Percentiles rank a stretch among this genome's conserved stretches.
Evolutionary conservation across 1,140 invertebrate species (phyloP).

Genomic region (Harlomillsia oculata): DNA sequence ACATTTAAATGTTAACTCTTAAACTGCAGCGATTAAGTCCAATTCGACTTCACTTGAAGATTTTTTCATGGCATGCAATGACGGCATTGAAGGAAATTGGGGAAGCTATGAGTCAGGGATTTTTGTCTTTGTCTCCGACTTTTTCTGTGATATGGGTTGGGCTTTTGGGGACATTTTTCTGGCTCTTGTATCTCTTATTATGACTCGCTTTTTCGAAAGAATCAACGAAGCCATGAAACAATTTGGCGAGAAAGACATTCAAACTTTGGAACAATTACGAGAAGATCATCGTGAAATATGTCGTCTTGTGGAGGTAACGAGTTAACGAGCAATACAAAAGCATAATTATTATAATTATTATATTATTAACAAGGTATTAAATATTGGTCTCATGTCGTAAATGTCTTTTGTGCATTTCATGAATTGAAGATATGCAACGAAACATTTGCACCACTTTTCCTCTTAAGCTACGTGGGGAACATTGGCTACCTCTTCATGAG

Average conservation of each 20-base stretch:
- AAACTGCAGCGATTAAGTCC: neutral
- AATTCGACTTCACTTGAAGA: neutral
- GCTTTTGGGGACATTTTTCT: constrained; percentile 17
- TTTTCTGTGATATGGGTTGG: constrained; percentile 24
- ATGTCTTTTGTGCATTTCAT: neutral
- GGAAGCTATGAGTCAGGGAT: neutral
- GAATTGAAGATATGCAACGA: constrained; percentile 14
- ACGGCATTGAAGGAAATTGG: neutral
- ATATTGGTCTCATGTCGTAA: neutral
- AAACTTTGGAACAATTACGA: constrained; percentile 12
- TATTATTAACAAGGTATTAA: neutral
- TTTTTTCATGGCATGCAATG: constrained; percentile 5
- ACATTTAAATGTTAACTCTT: neutral
- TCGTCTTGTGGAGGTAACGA: constrained; percentile 17
- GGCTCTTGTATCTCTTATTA: constrained; percentile 11
- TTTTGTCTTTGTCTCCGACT: constrained; percentile 1
- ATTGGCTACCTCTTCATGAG: constrained; percentile 17
- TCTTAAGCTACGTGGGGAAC: constrained; percentile 19
- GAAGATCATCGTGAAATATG: constrained; percentile 16
- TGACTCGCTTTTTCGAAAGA: constrained; percentile 10
- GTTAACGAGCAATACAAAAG: neutral
- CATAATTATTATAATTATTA: neutral
- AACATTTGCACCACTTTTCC: constrained; percentile 19
- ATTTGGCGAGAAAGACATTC: neutral
- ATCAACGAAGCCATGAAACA: constrained; percentile 9